Evolutionary conservation across 2,113 vertebrate species (phyloP).

Genomic region (Sturnira hondurensis): DNA sequence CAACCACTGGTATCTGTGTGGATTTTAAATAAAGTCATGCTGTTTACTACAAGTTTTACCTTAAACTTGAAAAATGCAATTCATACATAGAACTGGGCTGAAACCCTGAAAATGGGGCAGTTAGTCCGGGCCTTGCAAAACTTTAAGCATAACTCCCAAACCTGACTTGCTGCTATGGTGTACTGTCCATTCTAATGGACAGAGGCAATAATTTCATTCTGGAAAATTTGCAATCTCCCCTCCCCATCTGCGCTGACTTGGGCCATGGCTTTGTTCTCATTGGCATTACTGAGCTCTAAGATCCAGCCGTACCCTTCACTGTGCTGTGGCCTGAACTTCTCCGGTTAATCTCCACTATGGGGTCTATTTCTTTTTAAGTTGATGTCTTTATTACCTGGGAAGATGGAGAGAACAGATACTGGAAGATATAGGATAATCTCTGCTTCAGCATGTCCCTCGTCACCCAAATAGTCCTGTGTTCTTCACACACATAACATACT

Average conservation of each 20-base stretch:
- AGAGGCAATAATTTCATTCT: not conserved
- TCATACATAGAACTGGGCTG: not conserved
- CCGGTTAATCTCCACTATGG: not conserved
- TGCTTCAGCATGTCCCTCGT: not conserved
- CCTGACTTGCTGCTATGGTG: not conserved
- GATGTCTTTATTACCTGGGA: not conserved
- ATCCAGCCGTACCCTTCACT: not conserved
- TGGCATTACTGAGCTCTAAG: not conserved
- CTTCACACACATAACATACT: not conserved
- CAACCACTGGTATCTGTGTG: not conserved
- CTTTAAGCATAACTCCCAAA: not conserved
- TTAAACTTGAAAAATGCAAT: conserved; percentile 12
- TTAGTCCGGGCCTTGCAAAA: not conserved
- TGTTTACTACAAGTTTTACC: not conserved
- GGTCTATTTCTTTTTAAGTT: not conserved
- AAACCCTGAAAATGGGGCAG: not conserved
- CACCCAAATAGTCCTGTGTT: not conserved
- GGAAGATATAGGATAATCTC: not conserved
- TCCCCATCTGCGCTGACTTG: not conserved
- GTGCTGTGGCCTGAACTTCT: not conserved
- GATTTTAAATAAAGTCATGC: conserved; percentile 8
- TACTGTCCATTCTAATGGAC: not conserved
- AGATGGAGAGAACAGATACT: not conserved
- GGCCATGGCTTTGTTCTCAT: not conserved
- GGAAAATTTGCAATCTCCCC: not conserved